These are phyloP conservation scores for Paedocypris micromegethes DNA, from an alignment of 2,797 vertebrate genomes.

Conservation along the genomic window DNA sequence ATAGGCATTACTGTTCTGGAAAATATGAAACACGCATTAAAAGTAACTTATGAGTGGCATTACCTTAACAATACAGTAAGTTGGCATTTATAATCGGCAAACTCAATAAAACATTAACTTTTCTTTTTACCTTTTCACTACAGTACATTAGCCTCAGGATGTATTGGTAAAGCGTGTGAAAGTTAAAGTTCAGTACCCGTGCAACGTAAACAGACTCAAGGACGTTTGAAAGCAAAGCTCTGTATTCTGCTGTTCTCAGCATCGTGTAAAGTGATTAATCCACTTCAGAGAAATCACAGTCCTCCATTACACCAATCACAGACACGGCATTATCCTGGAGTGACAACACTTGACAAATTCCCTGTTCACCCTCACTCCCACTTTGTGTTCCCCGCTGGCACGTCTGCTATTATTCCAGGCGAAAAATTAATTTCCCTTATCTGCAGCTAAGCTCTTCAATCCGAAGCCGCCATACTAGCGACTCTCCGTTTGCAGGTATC, in stretches of 20 bases:
- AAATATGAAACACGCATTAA: too few species aligned
- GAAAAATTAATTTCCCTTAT: slow-evolving; percentile 92
- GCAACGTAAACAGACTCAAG: slow-evolving; percentile 29
- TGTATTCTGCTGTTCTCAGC: slow-evolving; percentile 77
- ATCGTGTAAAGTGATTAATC: slow-evolving; percentile 93
- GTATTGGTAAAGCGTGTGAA: too few species aligned
- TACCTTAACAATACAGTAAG: too few species aligned
- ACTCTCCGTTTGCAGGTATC: slow-evolving; percentile 81
- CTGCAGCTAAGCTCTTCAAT: slow-evolving; percentile 81
- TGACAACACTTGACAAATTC: slow-evolving; percentile 95
- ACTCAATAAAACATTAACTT: too few species aligned
- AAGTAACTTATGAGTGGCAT: too few species aligned
- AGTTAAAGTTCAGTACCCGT: too few species aligned
- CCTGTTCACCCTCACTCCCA: slow-evolving; percentile 71
- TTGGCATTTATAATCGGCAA: too few species aligned
- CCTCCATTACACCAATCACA: slow-evolving; percentile 91
- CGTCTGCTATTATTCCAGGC: slow-evolving; percentile 78
- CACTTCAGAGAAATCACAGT: slow-evolving; percentile 90
- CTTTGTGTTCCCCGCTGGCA: slow-evolving; percentile 74
- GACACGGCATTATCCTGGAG: slow-evolving; percentile 89
- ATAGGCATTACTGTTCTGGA: too few species aligned
- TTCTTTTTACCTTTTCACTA: too few species aligned
- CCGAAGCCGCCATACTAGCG: slow-evolving; percentile 80
- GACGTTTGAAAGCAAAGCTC: slow-evolving; percentile 49
- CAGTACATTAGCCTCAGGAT: too few species aligned